phyloP scores from a whole-genome alignment of 2,888 invertebrate genomes.

The Acholoe squamosa region DNA sequence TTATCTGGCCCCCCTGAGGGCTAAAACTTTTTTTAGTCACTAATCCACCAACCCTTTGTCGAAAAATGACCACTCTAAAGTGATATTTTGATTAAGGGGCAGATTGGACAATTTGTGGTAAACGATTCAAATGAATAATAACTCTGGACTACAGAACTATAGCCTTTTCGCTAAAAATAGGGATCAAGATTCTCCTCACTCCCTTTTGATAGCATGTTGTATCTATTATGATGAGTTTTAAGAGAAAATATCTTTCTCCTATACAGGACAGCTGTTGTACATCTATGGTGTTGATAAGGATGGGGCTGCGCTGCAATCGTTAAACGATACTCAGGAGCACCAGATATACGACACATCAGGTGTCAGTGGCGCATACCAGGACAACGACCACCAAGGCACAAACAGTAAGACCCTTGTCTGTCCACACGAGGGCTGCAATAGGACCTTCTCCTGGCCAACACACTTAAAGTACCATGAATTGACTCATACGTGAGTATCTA shows the following conservation, averaged over 20 bases:
- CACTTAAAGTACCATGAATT: slow-evolving; percentile 80
- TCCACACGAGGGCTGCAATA: slow-evolving; percentile 35
- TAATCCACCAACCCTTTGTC: too few species aligned
- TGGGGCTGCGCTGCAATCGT: neutral
- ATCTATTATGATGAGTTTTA: neutral
- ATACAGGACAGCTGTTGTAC: slow-evolving; percentile 35
- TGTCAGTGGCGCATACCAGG: neutral
- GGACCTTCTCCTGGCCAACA: slow-evolving; percentile 78
- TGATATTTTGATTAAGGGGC: neutral
- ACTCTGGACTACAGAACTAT: neutral
- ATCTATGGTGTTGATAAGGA: slow-evolving; percentile 32
- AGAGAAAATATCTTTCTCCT: neutral
- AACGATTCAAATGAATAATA: neutral
- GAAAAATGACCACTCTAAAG: too few species aligned
- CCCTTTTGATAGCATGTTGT: neutral
- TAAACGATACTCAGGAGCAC: slow-evolving; percentile 40
- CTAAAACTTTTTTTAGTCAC: too few species aligned
- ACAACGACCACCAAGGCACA: neutral
- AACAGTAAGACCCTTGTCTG: slow-evolving; percentile 5
- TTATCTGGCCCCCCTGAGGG: too few species aligned
- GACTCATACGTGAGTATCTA: slow-evolving; percentile 77
- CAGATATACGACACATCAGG: neutral
- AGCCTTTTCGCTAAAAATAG: too few species aligned
- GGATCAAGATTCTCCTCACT: neutral
- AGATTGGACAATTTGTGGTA: neutral